Evolutionary conservation across 1,140 invertebrate genomes (phyloP), one percentile per base, ranked within the genome.

Genomic region (Listronotus bonariensis): DNA sequence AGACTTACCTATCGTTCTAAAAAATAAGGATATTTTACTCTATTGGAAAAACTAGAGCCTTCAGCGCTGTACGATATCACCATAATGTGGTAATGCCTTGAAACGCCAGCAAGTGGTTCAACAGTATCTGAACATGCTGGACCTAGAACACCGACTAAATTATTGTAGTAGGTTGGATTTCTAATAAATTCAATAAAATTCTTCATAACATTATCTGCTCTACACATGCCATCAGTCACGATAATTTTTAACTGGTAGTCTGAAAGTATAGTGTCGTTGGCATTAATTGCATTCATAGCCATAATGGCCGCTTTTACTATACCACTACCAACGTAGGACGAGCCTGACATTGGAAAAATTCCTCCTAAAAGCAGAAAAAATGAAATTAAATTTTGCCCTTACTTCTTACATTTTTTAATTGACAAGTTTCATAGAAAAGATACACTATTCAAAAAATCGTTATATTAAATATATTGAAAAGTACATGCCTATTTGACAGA

Each of bases 51-150:
- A 49, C 83, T 85, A 1, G 86, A 84, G 0, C 89, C 90, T 74
- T 93, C 91, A 1, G 91, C 92, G 60, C 88, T 89, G 76, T 93
- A 95, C 36, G 90, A 92, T 42, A 94, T 88, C 0, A 92, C 85
- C 36, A 92, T 81, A 20, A 88, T 89, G 61, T 86, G 86, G 69
- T 89, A 92, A 72, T 91, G 86, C 58, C 87, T 89, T 0, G 91
- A 89, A n/a, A 94, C 84, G 0, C 88, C 89, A 9, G 91, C 90
- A 14, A 94, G 80, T 0, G 91, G 90, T 75, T 93, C 90, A 0
- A 93, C 88, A 0, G 91, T 92, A 75, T 93, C 91, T 5, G 89
- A 91, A 75, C 92, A 95, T 8, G 89, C 91, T 4, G 92, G 92
- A n/a, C 92, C 92, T 40, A 93, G 74, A 20, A 93, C 86, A 5